Conservation (phyloP, 2,797 vertebrate species). For the Simalia tracyae region DNA sequence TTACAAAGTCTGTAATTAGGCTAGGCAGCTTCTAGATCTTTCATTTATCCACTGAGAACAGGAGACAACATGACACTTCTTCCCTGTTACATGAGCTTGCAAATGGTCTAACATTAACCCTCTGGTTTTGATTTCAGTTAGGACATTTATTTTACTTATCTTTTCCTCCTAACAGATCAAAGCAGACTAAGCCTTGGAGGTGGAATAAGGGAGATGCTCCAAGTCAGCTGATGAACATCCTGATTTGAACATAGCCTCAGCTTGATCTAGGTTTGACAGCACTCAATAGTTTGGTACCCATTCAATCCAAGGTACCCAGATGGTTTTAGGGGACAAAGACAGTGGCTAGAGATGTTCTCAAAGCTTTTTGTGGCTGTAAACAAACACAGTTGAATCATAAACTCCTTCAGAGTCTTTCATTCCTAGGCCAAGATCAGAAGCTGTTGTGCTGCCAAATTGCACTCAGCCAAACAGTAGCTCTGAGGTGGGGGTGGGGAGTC, state of each 20-base stretch:
- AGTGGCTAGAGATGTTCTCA: slow-evolving; percentile 90
- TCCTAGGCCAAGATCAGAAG: slow-evolving; percentile 85
- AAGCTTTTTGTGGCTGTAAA: slow-evolving; percentile 91
- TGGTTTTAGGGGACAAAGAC: slow-evolving; percentile 90
- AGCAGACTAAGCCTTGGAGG: no score
- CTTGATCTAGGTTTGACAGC: background rate
- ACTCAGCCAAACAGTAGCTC: slow-evolving; percentile 92
- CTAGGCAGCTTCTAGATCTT: background rate
- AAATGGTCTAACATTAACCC: background rate
- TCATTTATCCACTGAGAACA: background rate
- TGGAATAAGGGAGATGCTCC: no score
- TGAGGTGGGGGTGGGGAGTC: no score
- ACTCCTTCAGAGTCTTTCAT: slow-evolving; percentile 91
- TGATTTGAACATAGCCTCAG: no score
- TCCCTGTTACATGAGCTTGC: background rate
- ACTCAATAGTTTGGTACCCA: no score
- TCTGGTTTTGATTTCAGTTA: background rate
- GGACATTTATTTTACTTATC: background rate
- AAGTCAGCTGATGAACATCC: no score
- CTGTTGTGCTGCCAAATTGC: slow-evolving; percentile 87
- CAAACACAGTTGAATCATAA: slow-evolving; percentile 92
- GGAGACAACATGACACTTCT: background rate
- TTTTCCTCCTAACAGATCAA: background rate
- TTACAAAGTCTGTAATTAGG: no score
- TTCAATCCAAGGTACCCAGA: slow-evolving; percentile 90